phyloP scores from a whole-genome alignment of 2,113 vertebrate species.

The Cavia aperea region DNA sequence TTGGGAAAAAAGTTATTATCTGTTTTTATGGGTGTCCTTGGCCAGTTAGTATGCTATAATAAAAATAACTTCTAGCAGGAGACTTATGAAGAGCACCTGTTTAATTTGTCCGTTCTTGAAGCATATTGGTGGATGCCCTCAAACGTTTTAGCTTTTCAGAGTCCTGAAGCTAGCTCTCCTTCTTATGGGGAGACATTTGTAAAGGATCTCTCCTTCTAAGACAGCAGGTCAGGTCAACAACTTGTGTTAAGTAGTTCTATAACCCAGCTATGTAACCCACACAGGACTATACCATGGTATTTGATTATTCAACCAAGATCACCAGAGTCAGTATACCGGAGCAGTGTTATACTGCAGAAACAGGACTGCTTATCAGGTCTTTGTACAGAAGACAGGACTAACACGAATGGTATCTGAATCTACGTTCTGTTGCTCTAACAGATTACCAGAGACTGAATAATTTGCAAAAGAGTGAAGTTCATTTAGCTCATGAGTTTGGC shows the following conservation, averaged over 20 bases:
- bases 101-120: background rate
- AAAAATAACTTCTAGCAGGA: background rate
- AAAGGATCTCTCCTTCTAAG: background rate
- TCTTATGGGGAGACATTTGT: no score
- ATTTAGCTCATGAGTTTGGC: background rate
- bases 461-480: background rate
- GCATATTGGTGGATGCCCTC: background rate
- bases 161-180: background rate
- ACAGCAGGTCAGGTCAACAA: background rate
- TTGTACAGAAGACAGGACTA: background rate
- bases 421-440: background rate
- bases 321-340: background rate
- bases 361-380: background rate
- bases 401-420: background rate
- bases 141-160: background rate
- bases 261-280: no score
- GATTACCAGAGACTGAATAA: background rate
- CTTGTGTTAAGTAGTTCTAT: background rate
- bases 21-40: background rate
- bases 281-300: background rate
- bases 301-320: background rate
- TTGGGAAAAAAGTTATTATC: background rate
- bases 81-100: background rate
- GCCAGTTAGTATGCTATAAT: background rate
- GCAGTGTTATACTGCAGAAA: background rate